Percentiles rank a stretch among this genome's conserved stretches.
Evolutionary conservation across 2,888 invertebrate genomes (phyloP).

Genomic region (Coenonympha arcania): DNA sequence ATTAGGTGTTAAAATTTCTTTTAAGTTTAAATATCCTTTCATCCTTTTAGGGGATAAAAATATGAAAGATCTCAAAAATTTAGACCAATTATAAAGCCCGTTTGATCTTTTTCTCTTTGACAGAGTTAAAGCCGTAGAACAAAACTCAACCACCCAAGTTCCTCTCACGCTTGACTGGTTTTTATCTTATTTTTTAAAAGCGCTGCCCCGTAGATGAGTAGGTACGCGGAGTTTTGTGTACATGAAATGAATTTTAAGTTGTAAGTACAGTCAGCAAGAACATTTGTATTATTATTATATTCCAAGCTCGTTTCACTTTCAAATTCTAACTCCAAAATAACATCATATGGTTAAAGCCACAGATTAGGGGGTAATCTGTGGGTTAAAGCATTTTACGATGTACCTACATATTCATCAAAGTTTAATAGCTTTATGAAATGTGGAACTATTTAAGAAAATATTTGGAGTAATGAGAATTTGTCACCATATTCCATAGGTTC

Average conservation of each 20-base stretch:
- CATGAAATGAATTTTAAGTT: conserved; percentile 70
- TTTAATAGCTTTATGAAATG: too few relatives aligned
- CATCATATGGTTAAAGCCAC: too few relatives aligned
- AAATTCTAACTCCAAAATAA: too few relatives aligned
- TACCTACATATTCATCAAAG: too few relatives aligned
- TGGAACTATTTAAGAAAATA: too few relatives aligned
- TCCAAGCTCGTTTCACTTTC: too few relatives aligned
- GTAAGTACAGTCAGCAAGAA: conserved; percentile 33
- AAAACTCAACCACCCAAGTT: conserved; percentile 2
- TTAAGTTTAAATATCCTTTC: not conserved
- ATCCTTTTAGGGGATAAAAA: not conserved
- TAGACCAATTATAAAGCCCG: conserved; percentile 1
- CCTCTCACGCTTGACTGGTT: conserved; percentile 13
- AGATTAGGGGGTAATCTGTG: too few relatives aligned
- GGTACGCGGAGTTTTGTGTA: conserved; percentile 43
- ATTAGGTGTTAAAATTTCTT: not conserved
- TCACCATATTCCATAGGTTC: too few relatives aligned
- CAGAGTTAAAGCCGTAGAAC: not conserved
- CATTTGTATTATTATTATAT: too few relatives aligned
- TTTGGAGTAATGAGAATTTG: too few relatives aligned
- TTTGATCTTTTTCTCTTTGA: conserved; percentile 9
- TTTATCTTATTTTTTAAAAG: conserved; percentile 51
- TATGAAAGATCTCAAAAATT: not conserved
- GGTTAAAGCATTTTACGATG: too few relatives aligned
- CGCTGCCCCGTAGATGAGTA: conserved; percentile 53